phyloP scores from a whole-genome alignment of 1,140 invertebrate species.

The Yoshiicerus persimilis region DNA sequence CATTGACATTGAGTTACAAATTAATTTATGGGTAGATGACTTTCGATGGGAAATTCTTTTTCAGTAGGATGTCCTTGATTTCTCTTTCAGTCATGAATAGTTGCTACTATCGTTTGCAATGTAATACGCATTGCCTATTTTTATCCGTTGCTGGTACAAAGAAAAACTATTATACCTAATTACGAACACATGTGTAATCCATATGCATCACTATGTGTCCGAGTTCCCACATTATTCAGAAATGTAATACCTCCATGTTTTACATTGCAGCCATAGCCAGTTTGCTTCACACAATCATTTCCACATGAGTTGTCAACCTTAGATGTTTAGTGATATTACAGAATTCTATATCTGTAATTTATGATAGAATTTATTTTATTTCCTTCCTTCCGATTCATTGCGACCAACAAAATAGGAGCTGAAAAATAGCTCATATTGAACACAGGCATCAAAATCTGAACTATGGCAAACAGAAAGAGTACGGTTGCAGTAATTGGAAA shows the following conservation, averaged over 20 bases:
- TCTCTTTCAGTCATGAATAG: background rate
- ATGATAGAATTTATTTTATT: too few relatives aligned
- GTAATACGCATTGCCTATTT: background rate
- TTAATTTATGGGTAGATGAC: background rate
- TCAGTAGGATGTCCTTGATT: background rate
- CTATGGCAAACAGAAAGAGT: too few relatives aligned
- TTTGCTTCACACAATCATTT: background rate
- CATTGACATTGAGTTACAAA: too few relatives aligned
- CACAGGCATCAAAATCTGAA: too few relatives aligned
- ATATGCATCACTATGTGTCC: background rate
- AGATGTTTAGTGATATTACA: too few relatives aligned
- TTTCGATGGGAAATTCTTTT: background rate
- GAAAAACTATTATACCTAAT: background rate
- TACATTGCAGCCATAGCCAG: background rate
- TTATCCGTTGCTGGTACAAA: background rate
- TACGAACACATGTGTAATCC: too few relatives aligned
- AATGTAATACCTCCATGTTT: background rate
- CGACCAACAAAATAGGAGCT: too few relatives aligned
- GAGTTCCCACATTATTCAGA: background rate
- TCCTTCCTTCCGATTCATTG: too few relatives aligned
- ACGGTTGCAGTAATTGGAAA: too few relatives aligned
- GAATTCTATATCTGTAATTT: too few relatives aligned
- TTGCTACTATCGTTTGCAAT: background rate
- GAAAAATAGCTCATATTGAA: too few relatives aligned
- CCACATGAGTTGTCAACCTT: background rate